These are phyloP conservation scores for Ceratothoa steindachneri DNA, from an alignment of 2,888 invertebrate genomes.

Conservation along the genomic window DNA sequence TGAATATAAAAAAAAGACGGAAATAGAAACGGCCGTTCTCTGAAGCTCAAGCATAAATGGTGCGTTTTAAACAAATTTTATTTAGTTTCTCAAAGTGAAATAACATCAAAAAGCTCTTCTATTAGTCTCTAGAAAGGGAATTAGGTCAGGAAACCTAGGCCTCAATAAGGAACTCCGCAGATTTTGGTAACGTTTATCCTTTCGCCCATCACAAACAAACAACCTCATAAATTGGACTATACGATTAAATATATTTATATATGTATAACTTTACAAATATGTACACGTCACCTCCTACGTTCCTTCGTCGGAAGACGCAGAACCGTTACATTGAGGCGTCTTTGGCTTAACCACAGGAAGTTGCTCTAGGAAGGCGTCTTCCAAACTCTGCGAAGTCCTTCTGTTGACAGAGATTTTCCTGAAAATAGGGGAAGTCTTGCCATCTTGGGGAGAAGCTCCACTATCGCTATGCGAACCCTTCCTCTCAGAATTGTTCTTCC, in stretches of 20 bases:
- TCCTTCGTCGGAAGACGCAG: background rate
- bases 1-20: background rate
- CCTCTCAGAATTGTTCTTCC: background rate
- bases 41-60: background rate
- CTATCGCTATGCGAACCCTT: conserved; percentile 9
- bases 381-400: conserved; percentile 43
- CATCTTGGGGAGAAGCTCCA: conserved; percentile 1
- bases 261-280: background rate
- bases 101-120: background rate
- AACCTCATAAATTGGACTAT: background rate
- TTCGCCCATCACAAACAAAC: background rate
- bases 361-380: conserved; percentile 47
- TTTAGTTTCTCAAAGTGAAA: background rate
- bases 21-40: background rate
- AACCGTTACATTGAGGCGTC: background rate
- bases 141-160: too few species aligned
- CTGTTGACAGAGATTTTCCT: conserved; percentile 20
- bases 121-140: too few species aligned
- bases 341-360: conserved; percentile 35
- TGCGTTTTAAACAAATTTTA: background rate
- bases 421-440: background rate
- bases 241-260: too few species aligned
- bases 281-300: background rate
- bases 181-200: background rate
- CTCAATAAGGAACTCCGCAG: background rate